Conservation (phyloP, 1,140 invertebrate genomes). For the Macrocentrus cingulum region DNA sequence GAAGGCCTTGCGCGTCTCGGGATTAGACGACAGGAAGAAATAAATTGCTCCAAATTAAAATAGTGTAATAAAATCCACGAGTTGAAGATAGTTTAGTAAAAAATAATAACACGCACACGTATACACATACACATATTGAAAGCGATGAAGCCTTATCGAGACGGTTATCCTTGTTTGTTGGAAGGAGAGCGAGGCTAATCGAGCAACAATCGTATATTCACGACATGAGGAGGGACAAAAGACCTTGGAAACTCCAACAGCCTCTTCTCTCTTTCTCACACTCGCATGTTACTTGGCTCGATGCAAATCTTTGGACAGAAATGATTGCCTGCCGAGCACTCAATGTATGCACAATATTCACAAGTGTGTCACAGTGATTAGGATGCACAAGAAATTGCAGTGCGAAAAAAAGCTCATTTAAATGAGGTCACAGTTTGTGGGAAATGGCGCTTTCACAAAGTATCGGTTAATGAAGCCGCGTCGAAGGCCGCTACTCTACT, state of each 20-base stretch:
- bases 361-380: too few species aligned
- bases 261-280: not conserved
- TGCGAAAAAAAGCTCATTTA: slow-evolving; percentile 1
- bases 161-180: slow-evolving; percentile 20
- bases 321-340: too few species aligned
- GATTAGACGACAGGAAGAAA: not conserved
- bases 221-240: slow-evolving; percentile 3
- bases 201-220: slow-evolving; percentile 1
- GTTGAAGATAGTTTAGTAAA: not conserved
- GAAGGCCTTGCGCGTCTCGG: not conserved
- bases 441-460: slow-evolving; percentile 31
- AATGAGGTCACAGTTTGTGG: slow-evolving; percentile 11
- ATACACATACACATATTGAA: too few species aligned
- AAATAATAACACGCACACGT: too few species aligned
- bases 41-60: not conserved
- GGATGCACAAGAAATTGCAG: too few species aligned
- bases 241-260: slow-evolving; percentile 11
- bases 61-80: not conserved
- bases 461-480: slow-evolving; percentile 31
- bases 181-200: slow-evolving; percentile 24
- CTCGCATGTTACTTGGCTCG: too few species aligned
- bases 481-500: slow-evolving; percentile 59
- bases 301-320: too few species aligned
- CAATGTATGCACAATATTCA: too few species aligned
- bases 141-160: slow-evolving; percentile 10